Evolutionary conservation across 2,113 vertebrate species (phyloP), one percentile per base, ranked within the genome.

Genomic region (Muscicapa adusta): DNA sequence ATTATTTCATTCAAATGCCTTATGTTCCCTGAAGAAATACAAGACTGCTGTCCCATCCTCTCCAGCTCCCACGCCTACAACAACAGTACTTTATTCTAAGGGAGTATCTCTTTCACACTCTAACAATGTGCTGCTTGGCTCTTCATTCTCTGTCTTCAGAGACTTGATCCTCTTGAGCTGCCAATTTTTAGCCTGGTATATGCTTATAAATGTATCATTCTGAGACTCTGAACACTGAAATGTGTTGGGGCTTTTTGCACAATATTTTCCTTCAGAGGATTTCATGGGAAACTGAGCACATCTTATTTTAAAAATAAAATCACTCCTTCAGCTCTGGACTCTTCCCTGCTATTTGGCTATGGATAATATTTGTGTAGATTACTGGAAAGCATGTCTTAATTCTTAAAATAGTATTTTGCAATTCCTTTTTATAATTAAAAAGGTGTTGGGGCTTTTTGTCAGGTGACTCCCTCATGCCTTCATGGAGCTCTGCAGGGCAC

Each of bases 371-470:
- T 43, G 36, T 9, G 6, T 66, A 58, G 61, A 62, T 54, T 58
- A 33, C 20, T 56, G 57, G 23, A 89, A 92, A 74, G 57, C 11
- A 9, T 12, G 20, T 28, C 42, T 72, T 67, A 28, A 3, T 36
- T 63, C 58, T 89, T 43, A 29, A 85, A 68, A 36, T 3, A 3
- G 10, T 42, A 15, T 42, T 92, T 76, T 73, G 12, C 26, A 54
- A 31, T 23, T 14, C 22, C 14, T 42, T 10, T 53, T 65, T 51
- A 63, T 65, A 47, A 63, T 66, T 54, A 11, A 63, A 67, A 65
- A 47, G 9, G 15, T 40, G 14, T 12, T 81, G 14, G 1, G 1
- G 0, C 29, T 47, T 33, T 45, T 48, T 56, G 9, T 45, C 0
- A 0, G 17, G 12, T 58, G 66, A 25, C 9, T 62, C 34, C 38